A percentile compares a stretch with the other conserved stretches of the same genome.
Conservation (phyloP, 2,888 invertebrate genomes). For the Drosophila flavopinicola region DNA sequence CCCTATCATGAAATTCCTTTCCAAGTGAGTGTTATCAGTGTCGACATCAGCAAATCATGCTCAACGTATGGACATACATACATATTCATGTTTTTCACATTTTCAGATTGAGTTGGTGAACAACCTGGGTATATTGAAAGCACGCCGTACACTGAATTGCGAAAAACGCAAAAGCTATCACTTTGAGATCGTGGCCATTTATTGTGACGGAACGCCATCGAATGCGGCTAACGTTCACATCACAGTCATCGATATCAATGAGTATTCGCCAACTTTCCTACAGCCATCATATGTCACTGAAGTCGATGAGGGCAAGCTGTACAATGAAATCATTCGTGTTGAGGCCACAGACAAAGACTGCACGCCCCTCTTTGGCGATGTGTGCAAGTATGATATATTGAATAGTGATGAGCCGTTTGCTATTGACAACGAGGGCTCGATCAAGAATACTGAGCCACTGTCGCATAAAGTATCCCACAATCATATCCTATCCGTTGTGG, state of each 20-base stretch:
- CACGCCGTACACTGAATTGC: conserved; percentile 94
- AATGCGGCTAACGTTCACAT: conserved; percentile 97
- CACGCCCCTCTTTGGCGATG: conserved; percentile 96
- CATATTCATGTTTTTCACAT: too few species aligned
- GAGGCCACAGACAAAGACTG: conserved; percentile 97
- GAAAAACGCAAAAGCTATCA: conserved; percentile 97
- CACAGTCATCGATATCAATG: conserved; percentile 97
- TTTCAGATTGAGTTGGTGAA: conserved; percentile 89
- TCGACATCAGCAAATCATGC: too few species aligned
- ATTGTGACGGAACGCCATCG: conserved; percentile 94
- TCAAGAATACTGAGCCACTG: conserved; percentile 96
- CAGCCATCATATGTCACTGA: conserved; percentile 95
- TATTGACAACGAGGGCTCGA: conserved; percentile 96
- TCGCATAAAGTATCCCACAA: conserved; percentile 97
- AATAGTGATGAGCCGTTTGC: conserved; percentile 95
- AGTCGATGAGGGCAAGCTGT: conserved; percentile 93
- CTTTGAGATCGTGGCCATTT: conserved; percentile 97
- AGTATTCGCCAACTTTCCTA: conserved; percentile 95
- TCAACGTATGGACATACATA: conserved; percentile 22
- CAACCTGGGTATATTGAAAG: conserved; percentile 92
- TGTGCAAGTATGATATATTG: conserved; percentile 98
- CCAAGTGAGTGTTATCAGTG: conserved; percentile 86
- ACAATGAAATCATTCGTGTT: conserved; percentile 95
- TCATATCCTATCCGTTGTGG: conserved; percentile 97
- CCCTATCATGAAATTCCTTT: conserved; percentile 98